Conservation (phyloP, 2,888 invertebrate species). For the Lutraria lutraria region DNA sequence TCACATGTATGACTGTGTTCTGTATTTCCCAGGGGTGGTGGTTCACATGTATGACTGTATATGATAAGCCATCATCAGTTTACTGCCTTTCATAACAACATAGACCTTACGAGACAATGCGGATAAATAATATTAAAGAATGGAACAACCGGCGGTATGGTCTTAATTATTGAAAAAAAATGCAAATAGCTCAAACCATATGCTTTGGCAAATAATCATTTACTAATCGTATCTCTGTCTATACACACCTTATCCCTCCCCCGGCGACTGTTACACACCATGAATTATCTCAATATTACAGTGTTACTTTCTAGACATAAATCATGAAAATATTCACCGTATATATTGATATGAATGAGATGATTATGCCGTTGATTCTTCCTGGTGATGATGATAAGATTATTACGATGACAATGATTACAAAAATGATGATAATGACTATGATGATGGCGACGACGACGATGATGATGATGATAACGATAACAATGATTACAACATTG, state of each 20-base stretch:
- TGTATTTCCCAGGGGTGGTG: too few relatives aligned
- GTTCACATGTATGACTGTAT: too few relatives aligned
- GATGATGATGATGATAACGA: not conserved
- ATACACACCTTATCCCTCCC: not conserved
- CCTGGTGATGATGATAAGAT: not conserved
- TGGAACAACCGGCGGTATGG: not conserved
- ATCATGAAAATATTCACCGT: not conserved
- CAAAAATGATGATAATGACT: not conserved
- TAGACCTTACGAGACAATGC: not conserved
- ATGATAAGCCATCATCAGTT: not conserved
- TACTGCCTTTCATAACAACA: not conserved
- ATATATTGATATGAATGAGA: not conserved
- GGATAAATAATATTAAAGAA: not conserved
- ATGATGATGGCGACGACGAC: too few relatives aligned
- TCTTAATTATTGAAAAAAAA: not conserved
- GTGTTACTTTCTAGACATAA: not conserved
- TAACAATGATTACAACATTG: too few relatives aligned
- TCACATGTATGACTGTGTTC: too few relatives aligned
- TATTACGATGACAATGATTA: not conserved
- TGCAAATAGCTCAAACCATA: not conserved
- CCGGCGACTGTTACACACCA: not conserved
- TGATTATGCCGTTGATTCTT: not conserved
- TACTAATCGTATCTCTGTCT: slow-evolving; percentile 1
- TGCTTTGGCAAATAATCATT: not conserved
- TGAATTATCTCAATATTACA: not conserved